These are phyloP conservation scores for Norana najaformis DNA, from an alignment of 2,888 invertebrate genomes.

Conservation along the genomic window DNA sequence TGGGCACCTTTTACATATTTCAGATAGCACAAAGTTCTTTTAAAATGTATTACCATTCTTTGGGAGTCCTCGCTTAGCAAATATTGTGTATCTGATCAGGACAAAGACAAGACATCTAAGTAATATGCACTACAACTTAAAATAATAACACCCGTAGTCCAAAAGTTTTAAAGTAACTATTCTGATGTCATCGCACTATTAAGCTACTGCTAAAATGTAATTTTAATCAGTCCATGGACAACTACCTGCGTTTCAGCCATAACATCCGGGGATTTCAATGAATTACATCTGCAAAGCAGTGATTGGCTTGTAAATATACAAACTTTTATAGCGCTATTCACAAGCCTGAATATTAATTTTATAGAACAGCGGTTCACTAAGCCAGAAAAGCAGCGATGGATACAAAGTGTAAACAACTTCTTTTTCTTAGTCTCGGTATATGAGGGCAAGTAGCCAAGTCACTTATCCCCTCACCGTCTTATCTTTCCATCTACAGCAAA, in stretches of 20 bases:
- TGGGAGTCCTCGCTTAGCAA: background rate
- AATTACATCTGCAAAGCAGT: background rate
- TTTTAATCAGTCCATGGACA: background rate
- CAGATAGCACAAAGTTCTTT: background rate
- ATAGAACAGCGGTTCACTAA: too few species aligned
- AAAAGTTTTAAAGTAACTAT: background rate
- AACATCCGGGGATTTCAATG: conserved; percentile 21
- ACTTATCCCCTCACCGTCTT: too few species aligned
- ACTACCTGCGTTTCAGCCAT: conserved; percentile 22
- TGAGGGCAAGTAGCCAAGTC: too few species aligned
- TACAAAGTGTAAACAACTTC: too few species aligned
- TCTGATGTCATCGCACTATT: background rate
- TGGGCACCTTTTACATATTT: background rate
- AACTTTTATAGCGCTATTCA: background rate
- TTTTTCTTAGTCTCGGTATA: too few species aligned
- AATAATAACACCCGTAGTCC: background rate
- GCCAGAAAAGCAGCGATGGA: too few species aligned
- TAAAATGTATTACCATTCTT: background rate
- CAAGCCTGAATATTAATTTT: too few species aligned
- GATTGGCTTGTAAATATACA: background rate
- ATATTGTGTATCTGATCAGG: background rate
- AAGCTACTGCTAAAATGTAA: background rate
- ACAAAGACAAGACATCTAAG: background rate
- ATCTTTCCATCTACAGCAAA: too few species aligned
- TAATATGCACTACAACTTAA: background rate